These are phyloP conservation scores for Anoura caudifer DNA, from an alignment of 2,113 vertebrate species.

Conservation along the genomic window DNA sequence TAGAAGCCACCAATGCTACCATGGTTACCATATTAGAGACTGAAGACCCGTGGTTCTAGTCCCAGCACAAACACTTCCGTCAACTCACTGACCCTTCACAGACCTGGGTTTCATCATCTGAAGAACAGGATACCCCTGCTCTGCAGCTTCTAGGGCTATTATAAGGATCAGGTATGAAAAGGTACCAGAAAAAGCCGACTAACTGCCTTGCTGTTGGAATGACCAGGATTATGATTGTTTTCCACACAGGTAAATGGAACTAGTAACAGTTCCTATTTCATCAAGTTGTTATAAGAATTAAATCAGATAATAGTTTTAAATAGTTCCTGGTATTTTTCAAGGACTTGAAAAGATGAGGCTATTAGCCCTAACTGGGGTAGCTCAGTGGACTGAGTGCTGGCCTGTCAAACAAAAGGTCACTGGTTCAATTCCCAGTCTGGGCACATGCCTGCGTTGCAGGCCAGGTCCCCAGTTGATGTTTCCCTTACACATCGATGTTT, in stretches of 20 bases:
- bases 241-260: neutral
- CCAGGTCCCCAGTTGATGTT: no score
- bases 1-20: neutral
- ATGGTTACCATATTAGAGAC: neutral
- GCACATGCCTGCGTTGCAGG: no score
- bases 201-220: neutral
- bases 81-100: neutral
- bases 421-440: no score
- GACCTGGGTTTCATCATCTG: neutral
- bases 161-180: neutral
- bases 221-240: neutral
- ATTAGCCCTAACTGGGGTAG: neutral
- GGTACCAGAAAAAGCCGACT: neutral
- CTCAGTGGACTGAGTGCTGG: no score
- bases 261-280: neutral
- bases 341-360: neutral
- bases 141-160: neutral
- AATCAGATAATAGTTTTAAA: neutral
- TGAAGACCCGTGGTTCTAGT: neutral
- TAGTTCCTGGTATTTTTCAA: slow-evolving; percentile 23
- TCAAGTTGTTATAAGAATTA: slow-evolving; percentile 8
- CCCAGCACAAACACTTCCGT: neutral
- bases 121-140: neutral
- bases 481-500: no score
- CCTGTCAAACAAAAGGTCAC: no score